Percentiles rank a stretch among this genome's conserved stretches.
Conservation (phyloP, 1,140 invertebrate species). For the Ceratina calcarata region DNA sequence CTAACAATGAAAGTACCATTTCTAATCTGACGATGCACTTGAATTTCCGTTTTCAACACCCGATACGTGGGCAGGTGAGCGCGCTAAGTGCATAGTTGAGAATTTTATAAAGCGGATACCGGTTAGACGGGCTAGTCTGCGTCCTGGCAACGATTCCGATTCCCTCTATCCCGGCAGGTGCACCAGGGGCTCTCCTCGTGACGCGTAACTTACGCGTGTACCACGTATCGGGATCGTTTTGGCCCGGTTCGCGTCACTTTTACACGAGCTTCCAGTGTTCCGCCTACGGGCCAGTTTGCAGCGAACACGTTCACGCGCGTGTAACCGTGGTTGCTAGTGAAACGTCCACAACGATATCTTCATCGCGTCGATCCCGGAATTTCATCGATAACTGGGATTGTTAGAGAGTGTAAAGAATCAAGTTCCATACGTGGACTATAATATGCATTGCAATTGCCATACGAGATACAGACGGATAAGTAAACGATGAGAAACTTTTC, state of each 20-base stretch:
- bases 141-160: constrained; percentile 62
- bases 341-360: not conserved
- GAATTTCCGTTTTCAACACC: constrained; percentile 30
- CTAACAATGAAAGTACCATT: too few species aligned
- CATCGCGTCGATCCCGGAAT: not conserved
- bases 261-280: constrained; percentile 46
- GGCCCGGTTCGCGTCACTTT: constrained; percentile 46
- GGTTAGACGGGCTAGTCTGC: constrained; percentile 72
- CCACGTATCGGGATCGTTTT: constrained; percentile 36
- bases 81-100: constrained; percentile 70
- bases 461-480: too few species aligned
- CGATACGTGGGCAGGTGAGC: constrained; percentile 34
- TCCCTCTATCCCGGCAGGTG: constrained; percentile 69
- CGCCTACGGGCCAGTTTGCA: constrained; percentile 40
- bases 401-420: too few species aligned
- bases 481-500: too few species aligned
- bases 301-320: constrained; percentile 22
- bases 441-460: too few species aligned
- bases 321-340: constrained; percentile 6
- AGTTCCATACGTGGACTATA: too few species aligned
- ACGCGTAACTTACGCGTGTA: constrained; percentile 45
- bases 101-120: constrained; percentile 72
- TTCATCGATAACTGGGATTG: too few species aligned
- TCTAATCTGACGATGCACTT: too few species aligned
- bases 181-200: constrained; percentile 16